Base-by-base conservation (phyloP, 2,113 vertebrate genomes). In the Climacteris rufus region DNA sequence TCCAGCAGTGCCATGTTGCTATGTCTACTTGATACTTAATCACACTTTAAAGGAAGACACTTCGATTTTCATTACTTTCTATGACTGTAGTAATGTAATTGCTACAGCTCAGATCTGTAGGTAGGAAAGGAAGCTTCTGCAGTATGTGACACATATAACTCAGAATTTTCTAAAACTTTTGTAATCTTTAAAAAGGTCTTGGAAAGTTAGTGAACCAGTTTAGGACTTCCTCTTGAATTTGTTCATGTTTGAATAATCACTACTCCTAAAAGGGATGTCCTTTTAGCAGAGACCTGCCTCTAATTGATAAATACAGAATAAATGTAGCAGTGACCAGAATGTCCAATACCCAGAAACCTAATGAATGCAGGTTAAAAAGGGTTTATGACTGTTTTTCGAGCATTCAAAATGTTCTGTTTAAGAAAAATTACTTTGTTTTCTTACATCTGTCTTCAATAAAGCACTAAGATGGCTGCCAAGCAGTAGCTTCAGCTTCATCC, bases 391-490 rank as follows among this genome's bases (percentile, higher is more conserved):
- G 30, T 19, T 93, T 87, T 81, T 76, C 17, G 68, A 84, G 44
- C 37, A 53, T 60, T 88, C 53, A 37, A 19, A 68, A 15, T 25
- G 28, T 90, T 87, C 37, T 23, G 1, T 77, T 71, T 63, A 65
- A 90, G 50, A 53, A 77, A 77, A 83, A 75, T 54, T 5, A 31
- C 61, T 82, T 72, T 76, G 30, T 69, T 93, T 74, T 83, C 59
- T 90, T 81, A 66, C 47, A 85, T 90, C 35, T 90, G 59, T 70
- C 39, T 83, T 92, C 75, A 59, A 40, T 92, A 52, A 83, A 88
- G 24, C 30, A 25, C 37, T 91, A 86, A 91, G 31, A 93, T 91
- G 82, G 35, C 65, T 91, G 86, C 91, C 94, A 94, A 89, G 49
- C 47, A 91, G 85, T 61, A 88, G 82, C 74, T 95, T 88, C 30